Evolutionary conservation across 2,888 invertebrate species (phyloP).

Genomic region (Ectobius pallidus): DNA sequence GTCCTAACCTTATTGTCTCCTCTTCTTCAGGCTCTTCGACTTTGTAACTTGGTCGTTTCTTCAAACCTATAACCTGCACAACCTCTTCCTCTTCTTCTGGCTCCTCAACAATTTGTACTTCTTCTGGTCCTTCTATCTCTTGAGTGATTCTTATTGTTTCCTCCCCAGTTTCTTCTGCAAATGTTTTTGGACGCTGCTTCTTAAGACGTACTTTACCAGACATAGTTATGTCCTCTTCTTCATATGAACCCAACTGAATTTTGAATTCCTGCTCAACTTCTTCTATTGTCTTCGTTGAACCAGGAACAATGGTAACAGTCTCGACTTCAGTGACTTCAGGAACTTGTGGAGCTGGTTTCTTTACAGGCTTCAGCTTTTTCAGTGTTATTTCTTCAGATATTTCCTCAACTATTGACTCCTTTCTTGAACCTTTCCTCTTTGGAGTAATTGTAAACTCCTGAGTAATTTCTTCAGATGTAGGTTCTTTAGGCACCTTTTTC

Average conservation of each 20-base stretch:
- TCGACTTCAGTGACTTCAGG: constrained; percentile 77
- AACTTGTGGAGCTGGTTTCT: constrained; percentile 66
- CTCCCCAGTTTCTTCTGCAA: constrained; percentile 78
- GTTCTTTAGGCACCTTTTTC: constrained; percentile 40
- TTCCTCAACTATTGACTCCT: constrained; percentile 44
- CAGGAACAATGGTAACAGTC: constrained; percentile 80
- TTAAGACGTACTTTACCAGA: constrained; percentile 81
- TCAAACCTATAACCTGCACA: constrained; percentile 25
- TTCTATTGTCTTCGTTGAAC: constrained; percentile 77
- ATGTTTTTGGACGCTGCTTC: constrained; percentile 72
- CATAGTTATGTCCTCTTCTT: constrained; percentile 87
- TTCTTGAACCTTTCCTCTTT: constrained; percentile 21
- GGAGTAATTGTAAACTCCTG: constrained; percentile 67
- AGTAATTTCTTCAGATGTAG: constrained; percentile 31
- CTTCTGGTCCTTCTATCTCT: constrained; percentile 59
- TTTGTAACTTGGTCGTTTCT: constrained; percentile 34
- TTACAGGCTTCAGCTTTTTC: constrained; percentile 73
- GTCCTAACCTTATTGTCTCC: constrained; percentile 4
- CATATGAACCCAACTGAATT: constrained; percentile 82
- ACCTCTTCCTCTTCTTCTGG: constrained; percentile 39
- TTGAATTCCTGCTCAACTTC: constrained; percentile 90
- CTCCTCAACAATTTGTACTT: constrained; percentile 44
- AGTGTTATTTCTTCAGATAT: constrained; percentile 70
- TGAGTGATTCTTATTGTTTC: constrained; percentile 72
- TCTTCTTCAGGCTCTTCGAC: constrained; percentile 42